Evolutionary conservation across 2,888 invertebrate genomes (phyloP), one percentile per base, ranked within the genome.

Genomic region (Glyphotaelius pellucidus): DNA sequence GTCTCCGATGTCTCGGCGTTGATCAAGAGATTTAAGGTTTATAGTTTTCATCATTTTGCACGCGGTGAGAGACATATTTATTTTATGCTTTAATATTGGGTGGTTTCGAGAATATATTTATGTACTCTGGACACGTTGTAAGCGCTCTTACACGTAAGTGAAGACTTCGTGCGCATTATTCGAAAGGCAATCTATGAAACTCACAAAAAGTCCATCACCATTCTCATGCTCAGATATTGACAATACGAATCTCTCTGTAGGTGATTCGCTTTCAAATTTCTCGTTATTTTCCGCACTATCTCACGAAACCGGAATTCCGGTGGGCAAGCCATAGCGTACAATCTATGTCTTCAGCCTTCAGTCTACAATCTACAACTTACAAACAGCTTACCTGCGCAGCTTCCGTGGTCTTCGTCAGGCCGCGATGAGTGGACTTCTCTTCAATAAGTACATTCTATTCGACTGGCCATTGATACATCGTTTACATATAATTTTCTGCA

Each of bases 201-300:
- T 30, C 35, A 67, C 52, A 88, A 79, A 88, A 86, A 88, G n/a
- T 14, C 31, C 11, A n/a, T 30, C 30, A 15, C 3, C 15, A 86
- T 86, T 86, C 86, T 86, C 86, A 86, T 86, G 86, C 86, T 86
- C 86, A n/a, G 83, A 83, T 31, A 31, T 32, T 88, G 88, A 88
- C 88, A 88, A 79, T 88, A 67, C 88, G 15, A 88, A 19, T 88
- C 30, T 42, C 86, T 42, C 42, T n/a, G 35, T 25, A 25, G 67
- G 67, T 67, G n/a, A 47, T 86, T 47, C 86, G 90, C 90, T 90
- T 90, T 90, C 90, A 85, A 90, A 90, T 90, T 90, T 90, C 86
- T n/a, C 42, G 47, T n/a, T 86, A 86, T 86, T 42, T 42, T 67
- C 67, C 67, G 67, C 67, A 19, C 67, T 25, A 67, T 67, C 67